These are phyloP conservation scores for Pteropus alecto DNA, from an alignment of 2,113 vertebrate species.

Conservation along the genomic window DNA sequence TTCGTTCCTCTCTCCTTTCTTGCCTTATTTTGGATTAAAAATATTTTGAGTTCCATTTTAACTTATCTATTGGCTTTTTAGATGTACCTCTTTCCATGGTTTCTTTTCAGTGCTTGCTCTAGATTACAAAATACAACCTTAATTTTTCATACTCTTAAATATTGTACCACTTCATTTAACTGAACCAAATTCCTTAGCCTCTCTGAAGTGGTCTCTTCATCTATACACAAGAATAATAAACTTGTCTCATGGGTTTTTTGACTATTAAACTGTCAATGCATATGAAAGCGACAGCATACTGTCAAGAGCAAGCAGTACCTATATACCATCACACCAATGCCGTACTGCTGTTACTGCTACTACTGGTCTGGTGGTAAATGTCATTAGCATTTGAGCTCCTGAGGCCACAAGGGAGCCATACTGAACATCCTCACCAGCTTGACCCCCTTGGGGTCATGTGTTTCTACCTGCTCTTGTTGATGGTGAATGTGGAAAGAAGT, in stretches of 20 bases:
- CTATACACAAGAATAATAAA: background rate
- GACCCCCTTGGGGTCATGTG: background rate
- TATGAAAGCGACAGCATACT: rapidly evolving
- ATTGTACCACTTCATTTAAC: background rate
- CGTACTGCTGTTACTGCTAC: background rate
- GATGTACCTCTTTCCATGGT: background rate
- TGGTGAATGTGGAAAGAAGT: no score
- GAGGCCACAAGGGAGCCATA: no score
- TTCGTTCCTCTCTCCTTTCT: background rate
- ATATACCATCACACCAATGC: rapidly evolving
- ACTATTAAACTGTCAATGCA: background rate
- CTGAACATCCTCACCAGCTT: background rate
- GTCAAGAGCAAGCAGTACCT: background rate
- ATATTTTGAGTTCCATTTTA: background rate
- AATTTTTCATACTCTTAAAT: background rate
- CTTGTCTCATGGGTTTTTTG: background rate
- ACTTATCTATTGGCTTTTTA: background rate
- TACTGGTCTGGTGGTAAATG: background rate
- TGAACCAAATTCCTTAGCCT: background rate
- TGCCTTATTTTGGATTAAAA: background rate
- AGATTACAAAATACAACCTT: background rate
- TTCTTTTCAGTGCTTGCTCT: background rate
- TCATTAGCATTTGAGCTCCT: background rate
- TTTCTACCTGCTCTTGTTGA: background rate
- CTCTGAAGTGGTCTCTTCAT: background rate